Percentiles rank a stretch among this genome's conserved stretches.
phyloP scores from a whole-genome alignment of 2,888 invertebrate species.

The Phaedon cochleariae region DNA sequence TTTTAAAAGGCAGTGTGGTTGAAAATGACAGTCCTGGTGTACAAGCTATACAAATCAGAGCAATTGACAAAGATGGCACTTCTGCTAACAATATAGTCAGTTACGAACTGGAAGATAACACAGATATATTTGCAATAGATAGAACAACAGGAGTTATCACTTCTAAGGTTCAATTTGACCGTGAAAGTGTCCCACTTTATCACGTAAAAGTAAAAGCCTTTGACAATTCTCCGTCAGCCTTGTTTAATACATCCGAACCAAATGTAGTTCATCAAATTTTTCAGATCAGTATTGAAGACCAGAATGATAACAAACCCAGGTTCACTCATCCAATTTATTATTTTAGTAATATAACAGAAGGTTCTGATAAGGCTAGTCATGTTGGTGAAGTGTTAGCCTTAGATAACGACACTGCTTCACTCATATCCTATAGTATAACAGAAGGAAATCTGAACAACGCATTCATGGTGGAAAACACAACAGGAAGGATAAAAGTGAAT shows the following conservation, averaged over 20 bases:
- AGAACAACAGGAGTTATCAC: slow-evolving; percentile 87
- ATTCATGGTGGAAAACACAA: slow-evolving; percentile 84
- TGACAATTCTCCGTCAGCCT: slow-evolving; percentile 87
- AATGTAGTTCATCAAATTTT: slow-evolving; percentile 84
- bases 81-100: slow-evolving; percentile 82
- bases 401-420: slow-evolving; percentile 89
- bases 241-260: slow-evolving; percentile 70
- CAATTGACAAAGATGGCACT: slow-evolving; percentile 88
- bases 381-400: slow-evolving; percentile 89
- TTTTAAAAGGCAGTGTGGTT: slow-evolving; percentile 80
- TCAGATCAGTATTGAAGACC: slow-evolving; percentile 91
- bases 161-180: slow-evolving; percentile 82
- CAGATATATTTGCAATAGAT: slow-evolving; percentile 84
- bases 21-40: slow-evolving; percentile 87
- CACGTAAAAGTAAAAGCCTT: slow-evolving; percentile 85
- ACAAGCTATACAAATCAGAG: slow-evolving; percentile 84
- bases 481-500: slow-evolving; percentile 86
- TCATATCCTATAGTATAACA: slow-evolving; percentile 86
- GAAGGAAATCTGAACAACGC: slow-evolving; percentile 87
- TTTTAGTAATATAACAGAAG: slow-evolving; percentile 81
- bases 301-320: slow-evolving; percentile 93
- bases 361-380: slow-evolving; percentile 81
- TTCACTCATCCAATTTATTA: slow-evolving; percentile 82
- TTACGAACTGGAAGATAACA: slow-evolving; percentile 75
- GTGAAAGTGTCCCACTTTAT: slow-evolving; percentile 85